phyloP scores from a whole-genome alignment of 2,113 vertebrate genomes.

The Hyperopisus bebe region DNA sequence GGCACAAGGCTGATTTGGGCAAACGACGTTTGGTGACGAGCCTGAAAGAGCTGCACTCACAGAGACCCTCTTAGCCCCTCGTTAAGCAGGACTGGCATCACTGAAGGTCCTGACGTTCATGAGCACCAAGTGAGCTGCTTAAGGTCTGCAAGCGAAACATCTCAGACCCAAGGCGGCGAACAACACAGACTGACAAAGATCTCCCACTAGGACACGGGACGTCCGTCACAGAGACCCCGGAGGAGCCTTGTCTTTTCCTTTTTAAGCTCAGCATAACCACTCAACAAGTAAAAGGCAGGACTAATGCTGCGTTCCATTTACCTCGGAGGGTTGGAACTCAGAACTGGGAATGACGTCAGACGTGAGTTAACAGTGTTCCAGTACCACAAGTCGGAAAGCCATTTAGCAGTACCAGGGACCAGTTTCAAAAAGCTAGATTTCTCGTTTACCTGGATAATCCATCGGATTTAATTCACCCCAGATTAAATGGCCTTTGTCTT shows the following conservation, averaged over 20 bases:
- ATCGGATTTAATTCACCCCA: no score
- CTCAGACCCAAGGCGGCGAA: conserved; percentile 35
- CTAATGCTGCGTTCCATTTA: not conserved
- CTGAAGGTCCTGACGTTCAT: not conserved
- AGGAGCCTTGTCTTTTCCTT: conserved; percentile 28
- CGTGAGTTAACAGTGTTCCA: no score
- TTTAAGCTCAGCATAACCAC: conserved; percentile 22
- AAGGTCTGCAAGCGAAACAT: conserved; percentile 41
- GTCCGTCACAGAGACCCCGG: conserved; percentile 42
- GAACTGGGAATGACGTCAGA: no score
- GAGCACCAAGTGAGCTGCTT: not conserved
- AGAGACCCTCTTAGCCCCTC: not conserved
- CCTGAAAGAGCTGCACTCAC: not conserved
- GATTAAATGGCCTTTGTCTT: no score
- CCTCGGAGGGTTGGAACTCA: no score
- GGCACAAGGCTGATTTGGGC: not conserved
- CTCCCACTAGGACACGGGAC: conserved; percentile 62
- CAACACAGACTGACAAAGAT: conserved; percentile 51
- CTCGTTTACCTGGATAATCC: no score
- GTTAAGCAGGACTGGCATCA: not conserved
- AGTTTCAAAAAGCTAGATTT: no score
- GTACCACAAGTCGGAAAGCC: no score
- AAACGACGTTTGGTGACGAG: not conserved
- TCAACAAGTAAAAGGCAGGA: conserved; percentile 24
- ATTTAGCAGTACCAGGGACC: no score